phyloP scores from a whole-genome alignment of 2,113 vertebrate species.

The Ceyx melanurus region DNA sequence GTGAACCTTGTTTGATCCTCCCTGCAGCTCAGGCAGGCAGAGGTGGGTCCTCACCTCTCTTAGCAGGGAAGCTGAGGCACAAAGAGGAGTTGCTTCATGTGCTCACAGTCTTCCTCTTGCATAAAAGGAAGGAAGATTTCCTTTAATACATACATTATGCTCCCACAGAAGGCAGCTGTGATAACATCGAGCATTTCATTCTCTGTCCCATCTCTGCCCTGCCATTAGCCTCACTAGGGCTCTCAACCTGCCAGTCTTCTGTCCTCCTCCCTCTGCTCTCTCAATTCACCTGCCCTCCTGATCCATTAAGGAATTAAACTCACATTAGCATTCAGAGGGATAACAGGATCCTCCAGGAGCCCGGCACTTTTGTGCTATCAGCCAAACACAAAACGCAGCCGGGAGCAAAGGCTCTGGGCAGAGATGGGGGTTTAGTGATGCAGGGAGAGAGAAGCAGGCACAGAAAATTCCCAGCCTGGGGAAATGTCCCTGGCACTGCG shows the following conservation, averaged over 20 bases:
- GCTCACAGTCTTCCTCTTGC: not conserved
- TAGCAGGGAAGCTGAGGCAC: not conserved
- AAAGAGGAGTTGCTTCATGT: not conserved
- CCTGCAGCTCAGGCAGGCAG: not conserved
- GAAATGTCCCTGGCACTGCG: not conserved
- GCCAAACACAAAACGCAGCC: accelerated
- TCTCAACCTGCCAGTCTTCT: not conserved
- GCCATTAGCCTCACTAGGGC: not conserved
- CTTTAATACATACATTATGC: not conserved
- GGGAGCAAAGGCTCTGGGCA: not conserved
- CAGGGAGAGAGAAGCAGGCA: not conserved
- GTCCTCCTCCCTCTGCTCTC: not conserved
- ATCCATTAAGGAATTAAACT: not conserved
- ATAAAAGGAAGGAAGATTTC: not conserved
- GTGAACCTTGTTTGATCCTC: not conserved
- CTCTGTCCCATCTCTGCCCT: not conserved
- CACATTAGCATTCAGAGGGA: not conserved
- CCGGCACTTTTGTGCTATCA: not conserved
- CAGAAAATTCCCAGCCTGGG: not conserved
- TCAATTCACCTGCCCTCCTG: not conserved
- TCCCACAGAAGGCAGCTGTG: not conserved
- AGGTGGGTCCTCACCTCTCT: not conserved
- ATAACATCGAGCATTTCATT: not conserved
- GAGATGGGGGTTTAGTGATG: not conserved
- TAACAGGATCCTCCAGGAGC: not conserved